phyloP scores from a whole-genome alignment of 2,113 vertebrate species.

The Chaetodon trifascialis region DNA sequence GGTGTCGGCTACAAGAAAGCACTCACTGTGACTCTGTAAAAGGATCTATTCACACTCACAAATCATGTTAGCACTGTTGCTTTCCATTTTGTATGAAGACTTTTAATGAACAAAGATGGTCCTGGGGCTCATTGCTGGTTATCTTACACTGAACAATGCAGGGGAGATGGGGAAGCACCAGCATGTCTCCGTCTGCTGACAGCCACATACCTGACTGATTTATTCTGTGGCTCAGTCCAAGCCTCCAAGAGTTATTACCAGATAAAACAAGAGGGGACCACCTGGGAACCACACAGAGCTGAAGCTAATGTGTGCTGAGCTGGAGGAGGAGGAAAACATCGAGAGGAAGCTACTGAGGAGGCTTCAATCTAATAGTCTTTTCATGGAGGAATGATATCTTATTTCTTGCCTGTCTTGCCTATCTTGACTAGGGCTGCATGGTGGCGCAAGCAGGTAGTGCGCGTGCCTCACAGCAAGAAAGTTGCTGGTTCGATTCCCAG shows the following conservation, averaged over 20 bases:
- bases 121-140: background rate
- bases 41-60: conserved; percentile 53
- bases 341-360: conserved; percentile 20
- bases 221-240: background rate
- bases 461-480: no score
- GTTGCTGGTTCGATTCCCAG: no score
- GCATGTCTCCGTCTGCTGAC: conserved; percentile 27
- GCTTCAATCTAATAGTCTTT: conserved; percentile 38
- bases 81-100: conserved; percentile 22
- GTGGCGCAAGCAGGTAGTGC: no score
- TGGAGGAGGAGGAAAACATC: conserved; percentile 24
- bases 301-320: conserved; percentile 29
- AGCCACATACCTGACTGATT: conserved; percentile 47
- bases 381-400: conserved; percentile 14
- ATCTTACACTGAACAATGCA: background rate
- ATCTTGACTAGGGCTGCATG: no score
- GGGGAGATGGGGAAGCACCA: conserved; percentile 3
- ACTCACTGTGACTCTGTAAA: conserved; percentile 57
- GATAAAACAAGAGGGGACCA: conserved; percentile 40
- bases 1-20: conserved; percentile 60
- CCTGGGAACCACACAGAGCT: conserved; percentile 39
- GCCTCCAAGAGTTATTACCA: conserved; percentile 47
- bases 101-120: conserved; percentile 1
- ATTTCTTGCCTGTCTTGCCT: no score
- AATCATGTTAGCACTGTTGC: conserved; percentile 25